Base-by-base conservation (phyloP, 2,888 invertebrate species). In the Aphrophora alni region DNA sequence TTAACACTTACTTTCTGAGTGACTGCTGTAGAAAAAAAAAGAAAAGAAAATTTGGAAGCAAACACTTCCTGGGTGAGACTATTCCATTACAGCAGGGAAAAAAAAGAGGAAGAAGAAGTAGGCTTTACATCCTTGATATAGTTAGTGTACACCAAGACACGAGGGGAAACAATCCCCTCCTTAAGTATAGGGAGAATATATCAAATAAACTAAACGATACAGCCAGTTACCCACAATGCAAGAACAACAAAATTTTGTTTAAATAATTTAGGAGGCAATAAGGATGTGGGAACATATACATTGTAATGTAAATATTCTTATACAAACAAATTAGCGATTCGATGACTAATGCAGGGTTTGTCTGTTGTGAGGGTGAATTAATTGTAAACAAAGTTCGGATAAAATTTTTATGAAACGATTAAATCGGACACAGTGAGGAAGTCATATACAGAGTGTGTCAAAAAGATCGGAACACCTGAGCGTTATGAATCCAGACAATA, bases 1-100 rank as follows among this genome's bases (percentile, higher is more conserved):
- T 83, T 82, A 83, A 83, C 83, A 83, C 83, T 83, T 83, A 83
- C 83, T 59, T 59, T n/a, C 59, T 21, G 59, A 59, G 59, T 21
- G 59, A 59, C 4, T 59, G 59, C 59, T 5, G 59, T 10, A 2
- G 59, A 4, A 21, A 59, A 59, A 59, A 59, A 14, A 44, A 14
- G 14, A 33, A 33, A 17, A 21, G 21, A 59, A 59, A 59, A 21
- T 59, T 59, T 21, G 59, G 59, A 59, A 59, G 59, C 59, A 59
- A 59, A 59, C 59, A 59, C 59, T 59, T 59, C 59, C 59, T 59
- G 59, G 59, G 59, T 21, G 59, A 59, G 59, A 59, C n/a, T n/a
- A 59, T 21, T 59, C n/a, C 21, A 21, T 21, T 21, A 59, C 2
- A 21, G 21, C n/a, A 4, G 59, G 21, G n/a, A 21, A 21, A 14